Conservation (phyloP, 1,140 invertebrate species). For the Dysdera silvatica region DNA sequence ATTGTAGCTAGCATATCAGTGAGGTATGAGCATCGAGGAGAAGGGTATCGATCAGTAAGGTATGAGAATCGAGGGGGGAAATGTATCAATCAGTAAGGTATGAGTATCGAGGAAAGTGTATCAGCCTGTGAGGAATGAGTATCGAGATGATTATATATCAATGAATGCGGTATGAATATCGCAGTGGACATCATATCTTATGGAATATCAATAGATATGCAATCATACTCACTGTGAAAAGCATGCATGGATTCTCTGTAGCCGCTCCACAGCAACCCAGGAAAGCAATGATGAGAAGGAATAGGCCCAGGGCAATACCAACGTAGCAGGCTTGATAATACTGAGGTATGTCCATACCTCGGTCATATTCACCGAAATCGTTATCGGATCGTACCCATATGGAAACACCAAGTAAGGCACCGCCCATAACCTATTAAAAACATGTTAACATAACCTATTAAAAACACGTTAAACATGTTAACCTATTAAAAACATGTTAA, state of each 20-base stretch:
- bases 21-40: too few species aligned
- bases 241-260: constrained; percentile 34
- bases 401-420: constrained; percentile 25
- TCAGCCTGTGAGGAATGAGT: not conserved
- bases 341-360: constrained; percentile 29
- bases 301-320: constrained; percentile 28
- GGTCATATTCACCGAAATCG: constrained; percentile 34
- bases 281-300: constrained; percentile 35
- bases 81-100: not conserved
- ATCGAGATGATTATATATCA: too few species aligned
- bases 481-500: too few species aligned
- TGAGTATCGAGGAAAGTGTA: not conserved
- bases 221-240: constrained; percentile 34
- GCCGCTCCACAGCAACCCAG: constrained; percentile 36
- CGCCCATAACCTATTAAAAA: constrained; percentile 31
- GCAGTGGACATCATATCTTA: not conserved
- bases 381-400: constrained; percentile 34
- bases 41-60: too few species aligned
- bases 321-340: constrained; percentile 36
- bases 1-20: too few species aligned
- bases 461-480: too few species aligned
- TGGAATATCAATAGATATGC: not conserved
- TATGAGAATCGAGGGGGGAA: not conserved
- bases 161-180: too few species aligned
- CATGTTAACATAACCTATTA: too few species aligned